These are phyloP conservation scores for Antedon bifida DNA, from an alignment of 35 echinoderm and acorn worm genomes.

Conservation along the genomic window DNA sequence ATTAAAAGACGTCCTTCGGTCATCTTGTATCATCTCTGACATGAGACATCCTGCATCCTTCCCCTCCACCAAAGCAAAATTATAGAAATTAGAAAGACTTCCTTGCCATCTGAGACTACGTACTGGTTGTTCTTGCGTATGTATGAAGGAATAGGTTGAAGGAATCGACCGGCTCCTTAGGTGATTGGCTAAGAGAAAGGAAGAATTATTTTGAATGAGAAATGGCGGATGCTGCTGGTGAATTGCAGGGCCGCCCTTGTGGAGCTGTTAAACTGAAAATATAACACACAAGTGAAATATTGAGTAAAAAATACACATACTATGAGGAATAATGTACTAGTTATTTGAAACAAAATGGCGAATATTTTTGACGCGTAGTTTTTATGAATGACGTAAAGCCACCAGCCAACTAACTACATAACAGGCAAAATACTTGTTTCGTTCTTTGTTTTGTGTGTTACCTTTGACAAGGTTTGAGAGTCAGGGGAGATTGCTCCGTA, in stretches of 20 bases:
- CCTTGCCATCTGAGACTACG: not conserved
- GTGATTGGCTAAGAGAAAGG: not conserved
- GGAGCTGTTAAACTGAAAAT: not conserved
- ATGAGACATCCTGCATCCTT: not conserved
- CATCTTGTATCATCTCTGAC: not conserved
- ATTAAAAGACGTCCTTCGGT: too few relatives aligned
- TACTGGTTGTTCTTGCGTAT: not conserved
- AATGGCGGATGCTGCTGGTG: not conserved
- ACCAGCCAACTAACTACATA: too few relatives aligned
- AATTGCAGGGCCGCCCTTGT: not conserved
- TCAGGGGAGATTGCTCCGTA: too few relatives aligned
- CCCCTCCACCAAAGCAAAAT: not conserved
- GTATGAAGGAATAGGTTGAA: not conserved
- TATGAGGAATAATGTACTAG: not conserved
- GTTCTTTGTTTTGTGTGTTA: too few relatives aligned
- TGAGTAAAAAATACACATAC: not conserved
- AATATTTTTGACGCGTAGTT: too few relatives aligned
- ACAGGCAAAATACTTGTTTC: too few relatives aligned
- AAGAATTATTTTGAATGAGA: not conserved
- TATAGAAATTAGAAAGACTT: not conserved
- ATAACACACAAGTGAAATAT: not conserved
- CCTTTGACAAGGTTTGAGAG: too few relatives aligned
- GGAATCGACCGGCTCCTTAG: not conserved
- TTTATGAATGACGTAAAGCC: too few relatives aligned
- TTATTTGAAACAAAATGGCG: too few relatives aligned